Evolutionary conservation across 2,797 vertebrate genomes (phyloP).

Genomic region (Peromyscus aztecus): DNA sequence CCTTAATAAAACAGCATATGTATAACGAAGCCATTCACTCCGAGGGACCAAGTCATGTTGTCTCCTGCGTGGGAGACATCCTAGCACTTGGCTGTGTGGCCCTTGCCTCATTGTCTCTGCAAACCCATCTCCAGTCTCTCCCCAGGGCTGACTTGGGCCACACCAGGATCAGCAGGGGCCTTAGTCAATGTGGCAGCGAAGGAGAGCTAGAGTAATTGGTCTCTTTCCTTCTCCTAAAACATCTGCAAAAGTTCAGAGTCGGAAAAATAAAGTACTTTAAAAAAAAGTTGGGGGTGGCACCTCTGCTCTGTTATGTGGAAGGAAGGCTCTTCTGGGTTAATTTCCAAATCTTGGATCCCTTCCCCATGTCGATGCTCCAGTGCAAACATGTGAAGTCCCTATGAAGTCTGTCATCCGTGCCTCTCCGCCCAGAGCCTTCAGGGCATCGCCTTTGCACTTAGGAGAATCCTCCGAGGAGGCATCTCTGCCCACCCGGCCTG

Average conservation of each 20-base stretch:
- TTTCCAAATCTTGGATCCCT: constrained; percentile 33
- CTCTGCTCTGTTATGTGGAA: constrained; percentile 81
- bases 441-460: not conserved
- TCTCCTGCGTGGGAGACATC: not conserved
- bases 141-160: not conserved
- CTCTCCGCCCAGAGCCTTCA: not conserved
- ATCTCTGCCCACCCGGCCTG: not conserved
- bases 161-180: not conserved
- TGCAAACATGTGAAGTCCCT: too few relatives aligned
- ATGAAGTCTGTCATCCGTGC: too few relatives aligned
- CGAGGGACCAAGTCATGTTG: not conserved
- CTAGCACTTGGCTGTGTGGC: not conserved
- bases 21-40: not conserved
- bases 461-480: not conserved
- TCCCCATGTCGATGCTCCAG: not conserved
- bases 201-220: not conserved
- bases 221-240: constrained; percentile 8
- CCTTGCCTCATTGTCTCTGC: not conserved
- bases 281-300: not conserved
- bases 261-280: constrained; percentile 33
- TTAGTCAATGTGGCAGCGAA: constrained; percentile 44
- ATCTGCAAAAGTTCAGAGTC: constrained; percentile 12
- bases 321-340: constrained; percentile 91
- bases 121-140: not conserved
- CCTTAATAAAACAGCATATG: not conserved